These are phyloP conservation scores for Conomelus anceps DNA, from an alignment of 2,888 invertebrate genomes.

Conservation along the genomic window DNA sequence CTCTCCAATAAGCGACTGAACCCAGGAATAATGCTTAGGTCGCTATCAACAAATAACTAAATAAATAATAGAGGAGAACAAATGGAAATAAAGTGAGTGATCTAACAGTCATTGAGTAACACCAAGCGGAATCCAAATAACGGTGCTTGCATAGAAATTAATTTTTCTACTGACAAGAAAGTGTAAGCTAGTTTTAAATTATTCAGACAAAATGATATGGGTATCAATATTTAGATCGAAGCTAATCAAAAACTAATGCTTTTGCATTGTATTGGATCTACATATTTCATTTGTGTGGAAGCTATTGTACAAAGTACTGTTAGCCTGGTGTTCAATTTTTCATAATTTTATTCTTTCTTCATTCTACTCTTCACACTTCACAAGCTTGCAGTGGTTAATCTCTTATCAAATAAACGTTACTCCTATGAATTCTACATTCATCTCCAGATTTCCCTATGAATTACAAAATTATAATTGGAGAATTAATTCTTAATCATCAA, in stretches of 20 bases:
- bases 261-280: not conserved
- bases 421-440: too few relatives aligned
- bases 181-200: not conserved
- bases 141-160: not conserved
- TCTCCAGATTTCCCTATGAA: too few relatives aligned
- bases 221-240: not conserved
- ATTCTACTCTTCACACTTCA: too few relatives aligned
- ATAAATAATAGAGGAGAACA: not conserved
- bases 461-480: too few relatives aligned
- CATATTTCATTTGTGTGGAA: not conserved
- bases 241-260: not conserved
- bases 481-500: too few relatives aligned
- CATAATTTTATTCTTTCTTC: not conserved
- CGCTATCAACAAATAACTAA: not conserved
- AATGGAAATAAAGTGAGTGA: not conserved
- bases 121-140: not conserved
- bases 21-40: not conserved
- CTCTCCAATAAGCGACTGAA: not conserved
- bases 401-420: too few relatives aligned
- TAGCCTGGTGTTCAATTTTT: too few relatives aligned
- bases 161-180: not conserved
- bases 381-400: too few relatives aligned
- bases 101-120: not conserved
- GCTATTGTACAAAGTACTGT: not conserved
- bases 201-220: not conserved